These are phyloP conservation scores for Bradypodion ventrale DNA, from an alignment of 2,797 vertebrate genomes.

Conservation along the genomic window DNA sequence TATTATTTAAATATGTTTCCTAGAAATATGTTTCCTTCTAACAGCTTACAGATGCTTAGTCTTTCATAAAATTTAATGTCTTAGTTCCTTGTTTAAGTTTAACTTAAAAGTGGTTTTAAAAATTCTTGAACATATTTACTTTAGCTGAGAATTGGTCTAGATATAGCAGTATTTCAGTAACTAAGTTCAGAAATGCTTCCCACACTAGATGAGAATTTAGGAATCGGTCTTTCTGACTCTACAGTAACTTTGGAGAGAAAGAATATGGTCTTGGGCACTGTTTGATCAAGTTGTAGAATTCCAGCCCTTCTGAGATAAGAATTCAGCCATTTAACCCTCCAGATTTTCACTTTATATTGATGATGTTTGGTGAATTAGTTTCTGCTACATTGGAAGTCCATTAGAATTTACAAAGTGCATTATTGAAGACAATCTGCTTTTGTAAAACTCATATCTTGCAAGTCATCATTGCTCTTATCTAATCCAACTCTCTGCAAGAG, in stretches of 20 bases:
- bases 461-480: too few species aligned
- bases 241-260: constrained; percentile 29
- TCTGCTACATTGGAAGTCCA: background rate
- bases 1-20: constrained; percentile 60
- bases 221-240: constrained; percentile 46
- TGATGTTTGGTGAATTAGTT: constrained; percentile 18
- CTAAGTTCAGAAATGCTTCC: constrained; percentile 50
- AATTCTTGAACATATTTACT: background rate
- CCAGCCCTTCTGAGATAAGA: constrained; percentile 32
- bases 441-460: background rate
- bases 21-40: constrained; percentile 53
- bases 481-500: background rate
- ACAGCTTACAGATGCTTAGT: constrained; percentile 54
- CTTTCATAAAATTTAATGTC: constrained; percentile 46
- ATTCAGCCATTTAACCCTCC: constrained; percentile 33
- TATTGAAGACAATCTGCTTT: constrained; percentile 2
- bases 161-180: constrained; percentile 45
- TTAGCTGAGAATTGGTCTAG: constrained; percentile 28
- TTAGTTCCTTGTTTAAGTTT: constrained; percentile 52
- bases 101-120: constrained; percentile 52
- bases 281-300: constrained; percentile 34
- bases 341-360: constrained; percentile 22
- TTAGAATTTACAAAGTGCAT: constrained; percentile 18
- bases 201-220: constrained; percentile 46
- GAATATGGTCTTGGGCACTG: constrained; percentile 19